Conservation (phyloP, 2,888 invertebrate genomes). For the Ectemnius continuus region DNA sequence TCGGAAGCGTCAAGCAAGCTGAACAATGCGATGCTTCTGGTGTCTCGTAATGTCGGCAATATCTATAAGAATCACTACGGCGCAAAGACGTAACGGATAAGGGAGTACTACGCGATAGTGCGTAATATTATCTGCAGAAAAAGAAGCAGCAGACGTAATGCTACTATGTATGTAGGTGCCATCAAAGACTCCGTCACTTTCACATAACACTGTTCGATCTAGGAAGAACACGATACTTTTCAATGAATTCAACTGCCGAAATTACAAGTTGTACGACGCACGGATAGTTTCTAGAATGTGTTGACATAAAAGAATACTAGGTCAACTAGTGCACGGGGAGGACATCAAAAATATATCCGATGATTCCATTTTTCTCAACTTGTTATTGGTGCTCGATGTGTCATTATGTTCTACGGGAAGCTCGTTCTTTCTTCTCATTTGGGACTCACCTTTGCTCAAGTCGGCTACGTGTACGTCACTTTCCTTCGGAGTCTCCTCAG, state of each 20-base stretch:
- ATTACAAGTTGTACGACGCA: background rate
- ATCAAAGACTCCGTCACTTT: background rate
- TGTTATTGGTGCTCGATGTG: constrained; percentile 50
- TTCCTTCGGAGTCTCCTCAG: background rate
- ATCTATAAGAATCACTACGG: too few relatives aligned
- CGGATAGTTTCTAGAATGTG: background rate
- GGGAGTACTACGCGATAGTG: background rate
- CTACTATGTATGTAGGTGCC: background rate
- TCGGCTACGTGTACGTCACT: background rate
- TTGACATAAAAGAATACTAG: constrained; percentile 12
- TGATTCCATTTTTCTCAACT: constrained; percentile 48
- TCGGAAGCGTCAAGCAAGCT: too few relatives aligned
- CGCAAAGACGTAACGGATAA: too few relatives aligned
- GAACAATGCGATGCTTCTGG: too few relatives aligned
- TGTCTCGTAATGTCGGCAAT: too few relatives aligned
- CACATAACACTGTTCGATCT: background rate
- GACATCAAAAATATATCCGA: constrained; percentile 33
- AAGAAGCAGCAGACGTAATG: background rate
- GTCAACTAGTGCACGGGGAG: constrained; percentile 18
- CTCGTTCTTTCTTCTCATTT: background rate
- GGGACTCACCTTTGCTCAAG: constrained; percentile 25
- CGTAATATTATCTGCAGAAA: background rate
- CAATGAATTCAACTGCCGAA: background rate
- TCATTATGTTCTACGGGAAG: constrained; percentile 29
- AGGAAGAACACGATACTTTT: background rate